Evolutionary conservation across 2,888 invertebrate genomes (phyloP).

Genomic region (Halocaridina rubra): DNA sequence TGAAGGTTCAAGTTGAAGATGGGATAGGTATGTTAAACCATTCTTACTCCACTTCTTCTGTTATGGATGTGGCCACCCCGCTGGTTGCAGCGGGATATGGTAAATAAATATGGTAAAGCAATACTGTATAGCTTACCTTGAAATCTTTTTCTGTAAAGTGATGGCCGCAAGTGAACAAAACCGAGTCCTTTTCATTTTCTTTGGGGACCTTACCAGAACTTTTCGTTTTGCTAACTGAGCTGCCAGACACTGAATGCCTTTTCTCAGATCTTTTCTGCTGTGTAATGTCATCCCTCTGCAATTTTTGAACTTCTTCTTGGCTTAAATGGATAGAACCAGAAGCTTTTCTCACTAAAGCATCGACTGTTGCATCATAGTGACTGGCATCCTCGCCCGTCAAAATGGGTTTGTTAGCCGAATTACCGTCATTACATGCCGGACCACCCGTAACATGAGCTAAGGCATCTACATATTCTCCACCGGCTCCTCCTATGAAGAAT

Average conservation of each 20-base stretch:
- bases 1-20: too few species aligned
- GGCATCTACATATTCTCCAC: slow-evolving; percentile 45
- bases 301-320: slow-evolving; percentile 23
- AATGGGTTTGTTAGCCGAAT: neutral
- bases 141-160: slow-evolving; percentile 58
- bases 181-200: slow-evolving; percentile 52
- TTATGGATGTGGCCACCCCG: too few species aligned
- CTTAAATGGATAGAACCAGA: slow-evolving; percentile 33
- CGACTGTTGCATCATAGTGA: slow-evolving; percentile 31
- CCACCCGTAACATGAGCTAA: slow-evolving; percentile 22
- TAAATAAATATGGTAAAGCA: too few species aligned
- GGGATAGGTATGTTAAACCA: too few species aligned
- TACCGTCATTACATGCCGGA: neutral
- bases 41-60: too few species aligned
- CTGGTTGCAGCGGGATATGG: too few species aligned
- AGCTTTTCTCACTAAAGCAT: slow-evolving; percentile 23
- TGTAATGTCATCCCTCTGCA: slow-evolving; percentile 26
- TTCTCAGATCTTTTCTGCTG: neutral
- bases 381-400: slow-evolving; percentile 9
- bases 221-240: slow-evolving; percentile 28
- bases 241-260: slow-evolving; percentile 9
- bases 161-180: slow-evolving; percentile 57
- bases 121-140: slow-evolving; percentile 34
- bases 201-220: slow-evolving; percentile 4
- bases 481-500: slow-evolving; percentile 26